phyloP scores from a whole-genome alignment of 2,888 invertebrate species.

The Ornithoptera priamus region DNA sequence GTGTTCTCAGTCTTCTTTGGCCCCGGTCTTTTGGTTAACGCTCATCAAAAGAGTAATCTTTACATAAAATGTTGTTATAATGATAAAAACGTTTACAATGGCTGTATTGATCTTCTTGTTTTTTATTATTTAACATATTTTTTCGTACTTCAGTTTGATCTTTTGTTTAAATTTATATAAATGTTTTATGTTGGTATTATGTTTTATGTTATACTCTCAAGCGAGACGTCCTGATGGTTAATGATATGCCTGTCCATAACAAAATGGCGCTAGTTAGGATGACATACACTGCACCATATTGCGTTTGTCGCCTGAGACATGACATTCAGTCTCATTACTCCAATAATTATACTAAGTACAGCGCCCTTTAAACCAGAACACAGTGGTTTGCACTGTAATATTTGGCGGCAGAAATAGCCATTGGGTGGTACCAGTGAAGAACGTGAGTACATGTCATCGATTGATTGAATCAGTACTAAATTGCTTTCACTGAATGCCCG shows the following conservation, averaged over 20 bases:
- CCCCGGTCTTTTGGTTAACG: constrained; percentile 1
- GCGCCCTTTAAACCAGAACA: no score
- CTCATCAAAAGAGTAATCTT: background rate
- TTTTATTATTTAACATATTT: background rate
- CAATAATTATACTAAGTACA: no score
- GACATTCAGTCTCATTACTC: no score
- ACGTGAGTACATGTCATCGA: constrained; percentile 2
- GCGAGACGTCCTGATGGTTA: no score
- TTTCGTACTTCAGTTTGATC: background rate
- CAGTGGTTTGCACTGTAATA: background rate
- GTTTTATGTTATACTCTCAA: background rate
- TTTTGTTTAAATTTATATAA: background rate
- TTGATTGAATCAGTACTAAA: constrained; percentile 7
- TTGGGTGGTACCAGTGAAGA: background rate
- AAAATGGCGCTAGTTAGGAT: no score
- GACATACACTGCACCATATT: no score
- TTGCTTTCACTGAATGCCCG: constrained; percentile 11
- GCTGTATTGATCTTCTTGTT: background rate
- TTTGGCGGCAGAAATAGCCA: background rate
- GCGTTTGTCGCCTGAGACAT: no score
- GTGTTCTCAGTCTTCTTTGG: constrained; percentile 14
- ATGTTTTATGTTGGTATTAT: background rate
- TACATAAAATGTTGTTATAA: constrained; percentile 11
- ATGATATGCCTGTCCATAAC: no score
- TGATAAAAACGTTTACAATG: constrained; percentile 1